Evolutionary conservation across 2,888 invertebrate genomes (phyloP).

Genomic region (Mimumesa dahlbomi): DNA sequence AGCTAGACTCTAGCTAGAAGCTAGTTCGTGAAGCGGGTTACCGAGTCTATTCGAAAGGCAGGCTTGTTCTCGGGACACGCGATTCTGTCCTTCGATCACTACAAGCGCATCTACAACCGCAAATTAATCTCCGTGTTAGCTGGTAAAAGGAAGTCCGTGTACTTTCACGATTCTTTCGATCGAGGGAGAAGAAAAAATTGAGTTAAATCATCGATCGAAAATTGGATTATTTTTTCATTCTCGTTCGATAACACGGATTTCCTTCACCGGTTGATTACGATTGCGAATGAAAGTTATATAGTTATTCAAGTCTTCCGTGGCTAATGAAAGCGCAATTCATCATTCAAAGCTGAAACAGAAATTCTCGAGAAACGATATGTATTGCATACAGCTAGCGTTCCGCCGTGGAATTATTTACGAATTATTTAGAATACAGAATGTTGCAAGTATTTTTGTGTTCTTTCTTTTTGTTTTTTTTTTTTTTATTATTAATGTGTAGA

Average conservation of each 20-base stretch:
- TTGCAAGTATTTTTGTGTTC: slow-evolving; percentile 4
- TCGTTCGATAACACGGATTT: not conserved
- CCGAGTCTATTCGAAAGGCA: not conserved
- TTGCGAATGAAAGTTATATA: slow-evolving; percentile 1
- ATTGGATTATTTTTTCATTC: not conserved
- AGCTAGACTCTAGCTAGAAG: too few relatives aligned
- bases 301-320: not conserved
- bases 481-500: not conserved
- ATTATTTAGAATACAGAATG: not conserved
- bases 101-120: not conserved
- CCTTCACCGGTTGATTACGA: not conserved
- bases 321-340: not conserved
- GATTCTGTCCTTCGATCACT: not conserved
- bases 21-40: not conserved
- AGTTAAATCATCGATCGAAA: too few relatives aligned
- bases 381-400: not conserved
- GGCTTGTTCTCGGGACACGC: not conserved
- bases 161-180: not conserved
- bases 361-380: not conserved
- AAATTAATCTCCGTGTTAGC: not conserved
- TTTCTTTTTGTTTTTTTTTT: not conserved
- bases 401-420: too few relatives aligned
- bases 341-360: not conserved
- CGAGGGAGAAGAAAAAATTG: too few relatives aligned
- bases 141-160: slow-evolving; percentile 2